Evolutionary conservation across 30 jellyfish, hydroid and myxozoan species (phyloP), one percentile per base, ranked within the genome.

Genomic region (Aurelia aurita complex sp. Pacific): DNA sequence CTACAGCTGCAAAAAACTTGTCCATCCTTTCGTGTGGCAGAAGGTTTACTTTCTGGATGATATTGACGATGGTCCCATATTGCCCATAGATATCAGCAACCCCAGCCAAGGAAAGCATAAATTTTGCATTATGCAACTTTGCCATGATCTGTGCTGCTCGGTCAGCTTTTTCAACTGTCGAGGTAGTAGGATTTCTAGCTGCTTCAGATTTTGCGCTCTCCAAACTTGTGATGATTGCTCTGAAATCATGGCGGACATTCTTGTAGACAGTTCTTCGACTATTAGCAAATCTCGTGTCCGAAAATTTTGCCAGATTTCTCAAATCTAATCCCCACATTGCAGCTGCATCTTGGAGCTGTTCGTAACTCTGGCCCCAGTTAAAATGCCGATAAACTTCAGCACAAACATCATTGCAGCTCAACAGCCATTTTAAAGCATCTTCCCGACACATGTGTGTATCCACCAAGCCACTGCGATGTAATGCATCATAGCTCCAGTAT

Each of bases 381-480:
- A 62, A 62, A 17, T 17, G 34, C 33, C 50, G 50, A 38, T 38
- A 38, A 38, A 38, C 50, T 38, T 38, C 50, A 38, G 50, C 50
- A 60, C 19, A 60, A 2, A 19, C 69, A 60, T 60, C 32, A 60
- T 60, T 60, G 69, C 69, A 60, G 69, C 32, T 60, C 69, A 60
- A 9, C 11, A 60, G 69, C 69, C 69, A 60, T 19, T 60, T 60
- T 3, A 60, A 14, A 60, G 69, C 6, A 60, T 19, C 10, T 60
- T 60, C 69, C 69, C 69, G 69, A 60, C 69, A 60, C 69, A 60
- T 60, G 69, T 60, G 69, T 60, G 69, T 75, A 19, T 51, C 54
- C 33, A 75, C 73, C 43, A 75, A 53, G 77, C 85, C 85, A 18
- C 73, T 19, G 46, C 53, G n/a, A 46, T 51, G 73, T 76, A 74